A percentile compares a stretch with the other conserved stretches of the same genome.
Evolutionary conservation across 1,140 invertebrate species (phyloP).

Genomic region (Leptonema lineaticorne): DNA sequence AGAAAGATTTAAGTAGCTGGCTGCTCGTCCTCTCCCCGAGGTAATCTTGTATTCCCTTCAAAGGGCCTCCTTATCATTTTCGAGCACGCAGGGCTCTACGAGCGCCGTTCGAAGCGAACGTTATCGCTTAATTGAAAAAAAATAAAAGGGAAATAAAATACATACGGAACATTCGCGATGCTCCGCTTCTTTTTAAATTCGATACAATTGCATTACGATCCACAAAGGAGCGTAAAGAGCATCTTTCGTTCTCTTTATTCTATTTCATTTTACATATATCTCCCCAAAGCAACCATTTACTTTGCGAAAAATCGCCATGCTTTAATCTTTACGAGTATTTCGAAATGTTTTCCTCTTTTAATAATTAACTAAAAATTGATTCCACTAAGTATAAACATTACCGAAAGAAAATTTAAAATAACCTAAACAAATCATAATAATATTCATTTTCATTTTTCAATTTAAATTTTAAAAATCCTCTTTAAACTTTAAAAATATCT

Average conservation of each 20-base stretch:
- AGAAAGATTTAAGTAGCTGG: conserved; percentile 35
- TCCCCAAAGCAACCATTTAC: no score
- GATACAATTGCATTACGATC: conserved; percentile 31
- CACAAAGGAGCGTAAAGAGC: conserved; percentile 25
- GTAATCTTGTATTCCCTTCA: conserved; percentile 40
- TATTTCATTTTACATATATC: no score
- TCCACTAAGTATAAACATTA: no score
- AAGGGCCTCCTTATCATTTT: conserved; percentile 39
- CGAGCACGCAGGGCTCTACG: conserved; percentile 32
- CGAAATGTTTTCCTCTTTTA: no score
- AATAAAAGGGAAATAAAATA: conserved; percentile 32
- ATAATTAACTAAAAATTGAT: no score
- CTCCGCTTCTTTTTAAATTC: conserved; percentile 19
- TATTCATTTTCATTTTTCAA: no score
- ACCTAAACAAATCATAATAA: no score
- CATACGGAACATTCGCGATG: conserved; percentile 12
- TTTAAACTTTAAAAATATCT: no score
- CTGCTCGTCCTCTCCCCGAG: conserved; percentile 32
- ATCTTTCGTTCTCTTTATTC: conserved; percentile 5
- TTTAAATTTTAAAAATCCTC: no score
- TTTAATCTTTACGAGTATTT: no score
- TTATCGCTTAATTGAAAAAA: conserved; percentile 41
- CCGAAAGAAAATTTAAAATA: no score
- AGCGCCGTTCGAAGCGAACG: conserved; percentile 35
- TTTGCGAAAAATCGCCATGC: no score